Base-by-base conservation (phyloP, 2,888 invertebrate genomes). In the Rhaphigaster nebulosa region DNA sequence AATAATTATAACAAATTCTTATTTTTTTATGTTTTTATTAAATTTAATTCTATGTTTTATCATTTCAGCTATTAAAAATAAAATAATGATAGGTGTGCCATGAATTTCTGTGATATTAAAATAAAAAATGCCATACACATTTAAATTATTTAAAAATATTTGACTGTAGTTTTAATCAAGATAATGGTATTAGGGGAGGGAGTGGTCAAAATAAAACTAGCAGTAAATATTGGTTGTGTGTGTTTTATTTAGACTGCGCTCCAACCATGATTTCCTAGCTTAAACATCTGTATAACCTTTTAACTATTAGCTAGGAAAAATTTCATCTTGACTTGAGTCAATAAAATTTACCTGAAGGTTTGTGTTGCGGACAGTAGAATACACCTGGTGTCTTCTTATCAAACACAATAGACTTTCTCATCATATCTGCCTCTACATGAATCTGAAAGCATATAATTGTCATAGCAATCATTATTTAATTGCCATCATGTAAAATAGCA, bases 361-460 rank as follows among this genome's bases (percentile, higher is more conserved):
- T 96, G 92, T 96, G 96, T 93, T 96, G 95, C 0, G 97, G 97
- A 93, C 97, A 97, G 93, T 97, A 97, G 93, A 97, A 97, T 29
- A 97, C 96, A 93, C 96, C 96, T 18, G 97, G 97, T 0, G 96
- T 97, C 93, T 96, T 96, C 93, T 96, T 96, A 93, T 97, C 96
- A 93, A 96, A 97, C 65, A 97, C 96, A 92, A 97, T 97, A 90
- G 96, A 96, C 94, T 97, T 97, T 92, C 96, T 94, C 95, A 96
- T 95, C 95, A 97, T 96, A 29, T 90, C 90, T 29, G 80, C 90
- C n/a, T 80, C 90, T 34, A 90, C 90, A 26, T 90, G 38, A 56
- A 65, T 38, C 34, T 65, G 38, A n/a, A 89, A 70, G 4, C 0
- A 76, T 76, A 20, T 2, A 76, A 20, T 76, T 38, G 13, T 26